Evolutionary conservation across 2,797 vertebrate species (phyloP), one percentile per base, ranked within the genome.

Genomic region (Eremophila alpestris): DNA sequence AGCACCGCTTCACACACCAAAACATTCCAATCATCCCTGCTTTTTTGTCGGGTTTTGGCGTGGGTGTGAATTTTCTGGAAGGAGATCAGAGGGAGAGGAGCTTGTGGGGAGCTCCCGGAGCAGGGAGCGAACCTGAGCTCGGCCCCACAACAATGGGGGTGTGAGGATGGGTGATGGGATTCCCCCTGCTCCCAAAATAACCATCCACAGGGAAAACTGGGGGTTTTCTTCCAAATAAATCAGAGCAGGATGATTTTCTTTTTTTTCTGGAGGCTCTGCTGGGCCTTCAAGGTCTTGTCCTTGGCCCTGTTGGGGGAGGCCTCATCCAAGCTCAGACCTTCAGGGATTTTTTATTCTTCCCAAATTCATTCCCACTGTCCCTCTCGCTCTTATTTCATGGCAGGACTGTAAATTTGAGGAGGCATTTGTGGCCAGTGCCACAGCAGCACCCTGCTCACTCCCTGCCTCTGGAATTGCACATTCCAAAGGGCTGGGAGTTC

Each of bases 81-180:
- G 43, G 18, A 0, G 3, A 40, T 10, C 6, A 26, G 41, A 5
- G 19, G 2, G 1, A 2, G 1, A 26, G 5, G 18, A 58, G 36
- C 59, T 46, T 2, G 3, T 0, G 34, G 46, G 19, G 83, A 74
- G 74, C 68, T 87, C 18, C 2, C 0, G 1, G 32, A 2, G 30
- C 23, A 9, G 54, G 79, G 38, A 26, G 4, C 0, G 34, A 54
- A n/a, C 24, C n/a, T 10, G 19, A 26, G 17, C 34, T 24, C 0
- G 17, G 43, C 41, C 68, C 46, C 32, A 26, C 64, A 4, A 19
- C 56, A 0, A 0, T 3, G 52, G 70, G 24, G 23, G 23, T 21
- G 0, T 4, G 8, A 10, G 5, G 23, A 3, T 5, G 5, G 23
- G 2, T 4, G n/a, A 14, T 21, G 63, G 59, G 40, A 4, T 26